Evolutionary conservation across 2,888 invertebrate species (phyloP), one percentile per base, ranked within the genome.

Genomic region (Phyto melanocephala): DNA sequence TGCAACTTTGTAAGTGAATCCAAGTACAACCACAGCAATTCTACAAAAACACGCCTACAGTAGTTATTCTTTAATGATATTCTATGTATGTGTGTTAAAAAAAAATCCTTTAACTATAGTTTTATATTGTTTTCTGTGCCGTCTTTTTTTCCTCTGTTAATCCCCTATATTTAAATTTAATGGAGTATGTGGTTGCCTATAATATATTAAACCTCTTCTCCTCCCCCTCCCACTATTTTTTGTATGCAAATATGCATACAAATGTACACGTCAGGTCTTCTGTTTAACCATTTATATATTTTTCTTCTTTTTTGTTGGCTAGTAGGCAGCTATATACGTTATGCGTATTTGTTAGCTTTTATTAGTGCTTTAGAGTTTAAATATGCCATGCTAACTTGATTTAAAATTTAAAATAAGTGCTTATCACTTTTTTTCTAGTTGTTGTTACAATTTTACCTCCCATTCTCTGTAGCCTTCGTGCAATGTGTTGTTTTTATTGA

Each of bases 351-450:
- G 71, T 71, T 78, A 78, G 42, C 37, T 35, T 50, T 71, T 8
- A 7, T 2, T 58, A 7, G 5, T 8, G 24, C n/a, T n/a, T n/a
- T 37, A 40, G 47, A 50, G 28, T 56, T 28, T 58, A 63, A 65
- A 47, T 63, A 45, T 67, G 50, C 28, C 72, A 72, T 42, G 71
- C 50, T 28, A 79, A 72, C 65, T 56, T 40, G 72, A 42, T 72
- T 79, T 79, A 45, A 72, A 58, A 65, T 67, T 35, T 24, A 54
- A 62, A 62, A 77, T 35, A 72, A 72, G 42, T 65, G 72, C 58
- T 72, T 72, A 60, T 79, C 67, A 71, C 45, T 56, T 47, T 67
- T 56, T 45, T 50, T n/a, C 28, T 65, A 56, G 54, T 45, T 63
- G 52, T 11, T 62, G 40, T 15, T 60, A 1, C 40, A 35, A 5